Conservation (phyloP, 2,113 vertebrate genomes). For the Plectropomus leopardus region DNA sequence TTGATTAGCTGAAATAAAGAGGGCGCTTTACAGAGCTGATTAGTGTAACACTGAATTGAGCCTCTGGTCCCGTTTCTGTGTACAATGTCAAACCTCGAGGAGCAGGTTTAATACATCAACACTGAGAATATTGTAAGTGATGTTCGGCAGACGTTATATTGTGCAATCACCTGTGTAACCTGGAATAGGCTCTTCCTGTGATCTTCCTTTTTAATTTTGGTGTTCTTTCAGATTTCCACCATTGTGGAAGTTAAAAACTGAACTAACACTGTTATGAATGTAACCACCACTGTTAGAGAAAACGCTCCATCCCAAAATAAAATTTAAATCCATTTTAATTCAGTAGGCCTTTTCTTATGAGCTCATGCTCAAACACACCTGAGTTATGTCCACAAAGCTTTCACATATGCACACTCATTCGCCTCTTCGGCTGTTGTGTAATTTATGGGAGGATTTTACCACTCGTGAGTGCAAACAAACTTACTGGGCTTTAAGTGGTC, state of each 20-base stretch:
- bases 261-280: neutral
- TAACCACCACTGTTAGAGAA: neutral
- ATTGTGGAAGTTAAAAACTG: neutral
- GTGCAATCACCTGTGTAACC: neutral
- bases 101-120: slow-evolving; percentile 2
- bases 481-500: neutral
- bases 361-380: neutral
- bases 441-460: slow-evolving; percentile 16
- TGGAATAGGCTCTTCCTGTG: neutral
- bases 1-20: slow-evolving; percentile 46
- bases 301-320: neutral
- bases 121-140: neutral
- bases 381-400: neutral
- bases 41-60: slow-evolving; percentile 8
- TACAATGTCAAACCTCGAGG: slow-evolving; percentile 29
- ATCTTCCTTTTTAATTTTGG: neutral
- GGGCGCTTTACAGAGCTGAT: slow-evolving; percentile 32
- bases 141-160: neutral
- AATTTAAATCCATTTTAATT: neutral
- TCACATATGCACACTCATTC: neutral
- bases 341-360: neutral
- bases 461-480: neutral
- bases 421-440: neutral
- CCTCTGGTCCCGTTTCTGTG: neutral
- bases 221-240: neutral